Base-by-base conservation (phyloP, 2,888 invertebrate genomes). In the Hemicrepidius hirtus region DNA sequence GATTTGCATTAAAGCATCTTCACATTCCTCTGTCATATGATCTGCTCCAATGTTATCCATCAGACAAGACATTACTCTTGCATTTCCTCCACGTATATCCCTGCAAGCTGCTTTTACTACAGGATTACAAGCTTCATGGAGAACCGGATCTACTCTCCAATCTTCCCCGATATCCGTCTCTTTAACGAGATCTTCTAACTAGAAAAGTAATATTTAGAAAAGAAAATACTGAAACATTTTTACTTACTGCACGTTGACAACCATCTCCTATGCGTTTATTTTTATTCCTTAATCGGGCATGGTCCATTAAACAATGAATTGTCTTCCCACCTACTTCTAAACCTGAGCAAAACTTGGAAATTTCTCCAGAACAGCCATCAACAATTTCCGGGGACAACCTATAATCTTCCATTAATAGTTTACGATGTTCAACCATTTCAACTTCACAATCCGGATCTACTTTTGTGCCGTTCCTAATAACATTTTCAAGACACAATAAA, bases 251-350 rank as follows among this genome's bases (percentile, higher is more conserved):
- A 83, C 93, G 90, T 84, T 93, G 92, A 81, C 97, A 97, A 60
- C 88, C 87, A 16, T 90, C 84, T 37, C 92, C 91, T 28, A 96
- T 91, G 76, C 93, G 88, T 80, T 91, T 89, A 7, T 92, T 91
- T 80, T 68, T 90, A 90, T 80, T 89, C 88, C 80, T 89, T 89
- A 77, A 91, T 89, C 94, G 91, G 0, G 95, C 94, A 85, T 95
- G 93, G 44, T 95, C 94, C 96, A 99, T 96, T 49, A 99, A 88
- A 84, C 99, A 99, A 84, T 99, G 98, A 77, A 99, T 94, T 0
- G 98, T 98, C 83, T 93, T 93, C 0, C 96, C 97, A 3, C 95
- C 96, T 66, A 91, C 89, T 84, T 95, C 94, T 75, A 93, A 88
- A 16, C 91, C 91, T 77, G 90, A 89, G 85, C 97, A 97, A 78